These are phyloP conservation scores for Chloroceryle aenea DNA, from an alignment of 2,113 vertebrate genomes.

Conservation along the genomic window DNA sequence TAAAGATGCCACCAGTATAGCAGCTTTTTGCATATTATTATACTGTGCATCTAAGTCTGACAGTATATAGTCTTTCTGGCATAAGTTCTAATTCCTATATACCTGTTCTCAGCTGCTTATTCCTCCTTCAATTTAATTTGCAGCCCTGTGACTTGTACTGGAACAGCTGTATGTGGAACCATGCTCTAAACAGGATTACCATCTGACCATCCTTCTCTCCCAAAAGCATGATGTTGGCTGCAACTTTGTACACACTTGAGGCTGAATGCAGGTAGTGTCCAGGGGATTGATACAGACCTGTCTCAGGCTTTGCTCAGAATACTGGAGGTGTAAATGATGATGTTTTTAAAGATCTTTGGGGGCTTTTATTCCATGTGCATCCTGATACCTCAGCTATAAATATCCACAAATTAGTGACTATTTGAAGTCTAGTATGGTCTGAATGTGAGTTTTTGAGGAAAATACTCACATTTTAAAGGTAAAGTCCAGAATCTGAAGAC, in stretches of 20 bases:
- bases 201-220: neutral
- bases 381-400: neutral
- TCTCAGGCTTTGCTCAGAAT: neutral
- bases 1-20: neutral
- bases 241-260: neutral
- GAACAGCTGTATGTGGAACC: neutral
- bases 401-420: neutral
- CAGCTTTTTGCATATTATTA: neutral
- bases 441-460: neutral
- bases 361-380: neutral
- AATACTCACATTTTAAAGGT: neutral
- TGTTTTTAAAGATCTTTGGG: neutral
- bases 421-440: neutral
- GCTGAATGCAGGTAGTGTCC: neutral
- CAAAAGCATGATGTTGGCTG: neutral
- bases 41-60: neutral
- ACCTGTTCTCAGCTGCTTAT: neutral
- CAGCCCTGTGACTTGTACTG: neutral
- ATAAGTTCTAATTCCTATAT: neutral
- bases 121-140: neutral
- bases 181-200: neutral
- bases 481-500: neutral
- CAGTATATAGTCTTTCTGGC: neutral
- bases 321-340: neutral
- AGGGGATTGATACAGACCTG: neutral